Conservation (phyloP, 2,113 vertebrate genomes). For the Glaucomys volans region DNA sequence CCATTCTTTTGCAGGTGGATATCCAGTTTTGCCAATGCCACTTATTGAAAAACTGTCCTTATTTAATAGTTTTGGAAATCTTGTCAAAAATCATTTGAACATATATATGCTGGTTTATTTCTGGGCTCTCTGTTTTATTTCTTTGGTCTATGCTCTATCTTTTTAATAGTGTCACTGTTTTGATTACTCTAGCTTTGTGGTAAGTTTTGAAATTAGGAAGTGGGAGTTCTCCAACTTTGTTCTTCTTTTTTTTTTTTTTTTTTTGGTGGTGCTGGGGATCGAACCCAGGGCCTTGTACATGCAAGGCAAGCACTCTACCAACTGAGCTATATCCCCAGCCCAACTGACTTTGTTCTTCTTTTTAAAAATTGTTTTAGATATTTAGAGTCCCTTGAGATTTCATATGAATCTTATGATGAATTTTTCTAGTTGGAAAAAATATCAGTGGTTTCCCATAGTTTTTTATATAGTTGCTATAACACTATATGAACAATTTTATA, state of each 20-base stretch:
- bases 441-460: neutral
- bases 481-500: neutral
- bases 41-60: neutral
- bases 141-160: neutral
- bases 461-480: constrained; percentile 13
- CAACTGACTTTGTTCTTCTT: neutral
- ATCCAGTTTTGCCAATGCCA: neutral
- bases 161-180: neutral
- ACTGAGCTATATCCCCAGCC: too few species aligned
- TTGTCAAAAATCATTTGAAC: neutral
- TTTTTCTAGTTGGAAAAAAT: constrained; percentile 23
- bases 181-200: neutral
- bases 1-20: neutral
- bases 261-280: too few species aligned
- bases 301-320: too few species aligned
- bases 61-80: neutral
- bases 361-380: neutral
- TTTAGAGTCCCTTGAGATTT: neutral
- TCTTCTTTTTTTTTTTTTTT: constrained; percentile 13
- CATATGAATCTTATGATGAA: neutral
- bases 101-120: neutral
- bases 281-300: too few species aligned
- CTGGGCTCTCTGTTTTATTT: neutral
- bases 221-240: neutral
- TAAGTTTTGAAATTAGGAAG: constrained; percentile 3